These are phyloP conservation scores for Sinentomon sp. DNA, from an alignment of 2,888 invertebrate genomes.

Conservation along the genomic window DNA sequence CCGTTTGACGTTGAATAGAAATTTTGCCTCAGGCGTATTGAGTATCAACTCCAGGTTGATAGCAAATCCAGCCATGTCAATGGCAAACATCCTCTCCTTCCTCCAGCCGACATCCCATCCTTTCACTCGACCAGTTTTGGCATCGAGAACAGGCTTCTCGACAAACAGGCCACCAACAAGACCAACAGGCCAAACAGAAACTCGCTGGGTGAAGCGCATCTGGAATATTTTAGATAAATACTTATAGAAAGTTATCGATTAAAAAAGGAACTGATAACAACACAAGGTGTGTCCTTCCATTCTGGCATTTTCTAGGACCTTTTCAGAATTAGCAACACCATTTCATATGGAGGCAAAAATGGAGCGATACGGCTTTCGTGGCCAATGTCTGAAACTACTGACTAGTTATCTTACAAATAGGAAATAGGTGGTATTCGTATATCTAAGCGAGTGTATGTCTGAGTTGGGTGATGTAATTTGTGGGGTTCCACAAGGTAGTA, in stretches of 20 bases:
- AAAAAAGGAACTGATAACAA: background rate
- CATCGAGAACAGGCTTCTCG: constrained; percentile 54
- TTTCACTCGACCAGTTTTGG: constrained; percentile 21
- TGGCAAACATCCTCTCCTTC: constrained; percentile 69
- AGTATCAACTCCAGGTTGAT: constrained; percentile 48
- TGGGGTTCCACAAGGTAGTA: no score
- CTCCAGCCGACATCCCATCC: constrained; percentile 29
- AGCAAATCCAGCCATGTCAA: constrained; percentile 95
- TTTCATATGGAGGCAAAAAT: no score
- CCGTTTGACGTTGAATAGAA: constrained; percentile 56
- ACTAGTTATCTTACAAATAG: no score
- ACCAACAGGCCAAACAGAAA: constrained; percentile 87
- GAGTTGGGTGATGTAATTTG: no score
- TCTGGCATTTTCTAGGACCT: no score
- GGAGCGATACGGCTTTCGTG: no score
- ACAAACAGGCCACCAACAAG: constrained; percentile 82
- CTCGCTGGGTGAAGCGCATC: constrained; percentile 51
- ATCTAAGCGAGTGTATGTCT: no score
- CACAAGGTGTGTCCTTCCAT: no score
- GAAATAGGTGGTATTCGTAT: no score
- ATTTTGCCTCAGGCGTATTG: constrained; percentile 38
- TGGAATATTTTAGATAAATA: constrained; percentile 21
- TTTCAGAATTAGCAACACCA: no score
- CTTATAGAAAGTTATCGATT: background rate
- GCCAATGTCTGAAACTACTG: no score